Percentiles rank a stretch among this genome's conserved stretches.
phyloP scores from a whole-genome alignment of 2,797 vertebrate species.

The Mareca penelope region DNA sequence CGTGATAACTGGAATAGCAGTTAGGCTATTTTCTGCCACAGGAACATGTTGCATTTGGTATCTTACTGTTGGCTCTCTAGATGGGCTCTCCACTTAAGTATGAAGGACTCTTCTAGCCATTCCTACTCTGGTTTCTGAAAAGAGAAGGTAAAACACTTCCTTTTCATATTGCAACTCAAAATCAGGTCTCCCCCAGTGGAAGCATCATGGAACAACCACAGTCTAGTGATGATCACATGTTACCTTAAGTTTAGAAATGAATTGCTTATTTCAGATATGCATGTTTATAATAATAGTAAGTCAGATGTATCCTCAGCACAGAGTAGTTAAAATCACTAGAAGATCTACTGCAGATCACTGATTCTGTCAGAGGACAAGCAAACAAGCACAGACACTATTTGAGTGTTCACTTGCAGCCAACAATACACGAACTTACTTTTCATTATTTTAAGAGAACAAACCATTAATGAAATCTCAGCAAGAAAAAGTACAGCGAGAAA shows the following conservation, averaged over 20 bases:
- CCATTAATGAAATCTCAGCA: not conserved
- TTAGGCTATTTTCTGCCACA: not conserved
- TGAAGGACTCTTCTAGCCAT: not conserved
- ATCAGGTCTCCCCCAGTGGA: not conserved
- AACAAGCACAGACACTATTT: not conserved
- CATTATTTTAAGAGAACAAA: not conserved
- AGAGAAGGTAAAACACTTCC: not conserved
- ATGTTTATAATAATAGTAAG: not conserved
- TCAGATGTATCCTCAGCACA: not conserved
- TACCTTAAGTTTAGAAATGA: not conserved
- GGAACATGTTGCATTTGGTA: not conserved
- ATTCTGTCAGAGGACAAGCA: constrained; percentile 21
- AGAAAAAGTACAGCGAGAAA: not conserved
- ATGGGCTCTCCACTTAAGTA: not conserved
- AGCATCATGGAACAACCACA: not conserved
- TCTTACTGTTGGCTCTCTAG: not conserved
- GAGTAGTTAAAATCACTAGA: not conserved
- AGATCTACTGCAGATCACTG: not conserved
- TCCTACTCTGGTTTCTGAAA: not conserved
- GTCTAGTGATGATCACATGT: not conserved
- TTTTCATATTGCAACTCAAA: not conserved
- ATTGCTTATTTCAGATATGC: constrained; percentile 2
- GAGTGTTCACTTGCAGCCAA: constrained; percentile 1
- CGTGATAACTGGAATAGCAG: not conserved
- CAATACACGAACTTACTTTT: not conserved